These are phyloP conservation scores for Pongo pygmaeus DNA, from an alignment of 2,113 vertebrate genomes.

Conservation along the genomic window DNA sequence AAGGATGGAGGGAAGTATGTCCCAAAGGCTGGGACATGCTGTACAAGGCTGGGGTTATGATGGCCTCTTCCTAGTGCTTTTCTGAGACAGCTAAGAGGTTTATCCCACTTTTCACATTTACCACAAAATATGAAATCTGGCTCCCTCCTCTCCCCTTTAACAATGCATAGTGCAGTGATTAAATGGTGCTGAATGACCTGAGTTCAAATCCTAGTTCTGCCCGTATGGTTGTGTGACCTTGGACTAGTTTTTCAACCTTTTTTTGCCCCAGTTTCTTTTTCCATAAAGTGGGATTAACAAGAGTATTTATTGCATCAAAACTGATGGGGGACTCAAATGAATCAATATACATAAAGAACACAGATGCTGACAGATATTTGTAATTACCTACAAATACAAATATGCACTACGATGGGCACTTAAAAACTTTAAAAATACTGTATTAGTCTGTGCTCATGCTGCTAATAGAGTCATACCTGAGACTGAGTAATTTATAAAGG, in stretches of 20 bases:
- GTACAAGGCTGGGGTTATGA: background rate
- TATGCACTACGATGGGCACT: too few species aligned
- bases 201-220: background rate
- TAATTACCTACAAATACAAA: background rate
- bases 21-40: background rate
- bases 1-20: background rate
- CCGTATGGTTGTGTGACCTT: background rate
- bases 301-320: slow-evolving; percentile 1
- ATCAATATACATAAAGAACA: background rate
- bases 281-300: background rate
- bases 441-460: too few species aligned
- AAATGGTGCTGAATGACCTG: background rate
- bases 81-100: background rate
- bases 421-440: background rate
- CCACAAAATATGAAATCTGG: background rate
- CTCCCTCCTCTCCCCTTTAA: background rate
- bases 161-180: background rate
- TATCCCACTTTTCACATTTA: background rate
- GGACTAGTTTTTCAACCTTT: background rate
- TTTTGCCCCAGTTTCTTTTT: background rate
- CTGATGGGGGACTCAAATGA: background rate
- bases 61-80: background rate
- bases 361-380: background rate
- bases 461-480: too few species aligned
- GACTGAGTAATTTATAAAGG: too few species aligned